Evolutionary conservation across 2,888 invertebrate species (phyloP), one percentile per base, ranked within the genome.

Genomic region (Caenorhabditis zanzibari): DNA sequence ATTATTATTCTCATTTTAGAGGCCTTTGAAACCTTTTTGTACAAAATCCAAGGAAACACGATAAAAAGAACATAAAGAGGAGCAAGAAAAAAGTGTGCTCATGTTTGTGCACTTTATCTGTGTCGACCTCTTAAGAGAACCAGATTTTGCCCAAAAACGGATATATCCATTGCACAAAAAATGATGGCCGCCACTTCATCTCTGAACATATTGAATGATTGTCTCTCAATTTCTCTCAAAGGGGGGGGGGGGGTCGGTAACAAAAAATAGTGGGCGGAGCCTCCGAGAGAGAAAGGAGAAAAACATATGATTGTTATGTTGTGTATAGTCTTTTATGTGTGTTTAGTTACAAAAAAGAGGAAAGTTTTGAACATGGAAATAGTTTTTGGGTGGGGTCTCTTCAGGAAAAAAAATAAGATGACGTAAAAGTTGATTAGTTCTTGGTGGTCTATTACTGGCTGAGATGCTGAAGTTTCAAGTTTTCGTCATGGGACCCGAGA

Each of bases 281-380:
- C 10, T 2, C 10, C 4, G 44, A 19, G 26, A 19, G 14, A 16
- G n/a, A 22, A 22, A 24, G 5, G 54, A 19, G 68, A 32, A 32
- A 68, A 68, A 68, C 68, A 68, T 68, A 68, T 68, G 68, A 68
- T 68, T 68, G 54, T 52, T 68, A n/a, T 52, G 32, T 54, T 32
- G n/a, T 49, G 24, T 16, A 58, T n/a, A n/a, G 52, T 52, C 22
- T 52, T 52, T n/a, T n/a, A n/a, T n/a, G n/a, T 19, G 52, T 52
- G 19, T 24, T 22, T 52, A n/a, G 52, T 52, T 52, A 52, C 52
- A 52, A 52, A 22, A 49, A 52, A 52, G 44, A n/a, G n/a, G n/a
- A 16, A 44, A 44, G 44, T 44, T 16, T 3, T 44, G 44, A 44
- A 44, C 44, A 44, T 44, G 7, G 22, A 22, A 22, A 22, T 22